Evolutionary conservation across 2,888 invertebrate genomes (phyloP), one percentile per base, ranked within the genome.

Genomic region (Dendrolimus pini): DNA sequence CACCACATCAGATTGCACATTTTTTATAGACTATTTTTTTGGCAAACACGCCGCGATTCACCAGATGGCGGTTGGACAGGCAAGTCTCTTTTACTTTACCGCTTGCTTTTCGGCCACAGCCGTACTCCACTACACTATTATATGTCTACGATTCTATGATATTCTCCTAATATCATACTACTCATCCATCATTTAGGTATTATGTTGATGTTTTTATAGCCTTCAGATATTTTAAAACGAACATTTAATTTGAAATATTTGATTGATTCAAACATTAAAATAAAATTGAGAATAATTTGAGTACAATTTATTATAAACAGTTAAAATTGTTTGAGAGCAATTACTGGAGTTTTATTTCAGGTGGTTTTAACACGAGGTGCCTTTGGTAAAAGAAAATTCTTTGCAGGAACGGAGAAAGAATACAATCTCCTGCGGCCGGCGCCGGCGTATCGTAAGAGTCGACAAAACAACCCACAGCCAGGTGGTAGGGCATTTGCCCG

Each of bases 61-160:
- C 18, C 18, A 3, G 30, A 30, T 30, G 3, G 30, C 30, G 30
- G 30, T 30, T 30, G 30, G 30, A 30, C 30, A 30, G 30, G 30
- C 30, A 30, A 6, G 30, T 30, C 30, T 30, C 30, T 47, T 47
- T 47, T 47, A 12, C 2, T 47, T 47, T 10, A 12, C 47, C 47
- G 47, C 47, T 9, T 47, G 9, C 47, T 2, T 47, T 47, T 1
- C 2, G 47, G 12, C 47, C 47, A 9, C 47, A 47, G 12, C 47
- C 12, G 0, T n/a, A 41, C 52, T 54, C 56, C 30, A 59, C 56
- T 59, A 59, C 42, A 55, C 55, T 59, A 60, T 60, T 59, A 61
- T 30, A 30, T 55, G 53, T 41, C 53, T 59, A 55, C 47, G 41
- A 55, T 55, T 53, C 47, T 47, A 47, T 54, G 57, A 54, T 58